phyloP scores from a whole-genome alignment of 2,113 vertebrate genomes.

The Penelope pileata region DNA sequence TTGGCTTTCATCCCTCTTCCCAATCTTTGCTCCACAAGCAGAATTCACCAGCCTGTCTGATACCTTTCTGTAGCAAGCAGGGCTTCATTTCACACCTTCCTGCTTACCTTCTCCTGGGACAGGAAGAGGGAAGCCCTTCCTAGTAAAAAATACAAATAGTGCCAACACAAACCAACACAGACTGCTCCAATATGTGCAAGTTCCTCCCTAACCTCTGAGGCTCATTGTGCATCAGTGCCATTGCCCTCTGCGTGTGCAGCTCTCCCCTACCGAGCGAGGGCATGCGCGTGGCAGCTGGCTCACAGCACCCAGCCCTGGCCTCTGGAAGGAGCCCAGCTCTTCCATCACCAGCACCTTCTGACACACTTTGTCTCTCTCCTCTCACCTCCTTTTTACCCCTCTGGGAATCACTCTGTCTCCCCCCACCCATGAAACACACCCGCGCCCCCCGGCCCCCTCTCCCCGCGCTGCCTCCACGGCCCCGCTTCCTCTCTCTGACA shows the following conservation, averaged over 20 bases:
- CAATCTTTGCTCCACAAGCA: conserved; percentile 15
- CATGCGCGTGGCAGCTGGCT: conserved; percentile 34
- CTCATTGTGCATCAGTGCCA: neutral
- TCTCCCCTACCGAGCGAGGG: neutral
- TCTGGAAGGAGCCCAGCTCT: conserved; percentile 36
- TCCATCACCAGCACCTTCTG: conserved; percentile 31
- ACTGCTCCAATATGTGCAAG: accelerated
- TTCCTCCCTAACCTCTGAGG: neutral
- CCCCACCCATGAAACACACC: neutral
- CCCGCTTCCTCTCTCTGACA: conserved; percentile 11
- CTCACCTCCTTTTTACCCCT: neutral
- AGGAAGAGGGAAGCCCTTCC: neutral
- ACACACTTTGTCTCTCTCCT: conserved; percentile 10
- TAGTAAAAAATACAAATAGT: neutral
- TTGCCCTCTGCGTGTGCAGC: conserved; percentile 57
- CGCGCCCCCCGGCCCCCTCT: accelerated
- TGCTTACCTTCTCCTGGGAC: conserved; percentile 4
- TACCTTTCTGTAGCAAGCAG: conserved; percentile 20
- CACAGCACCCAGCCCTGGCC: neutral
- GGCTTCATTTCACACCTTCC: conserved; percentile 30
- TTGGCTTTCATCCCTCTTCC: conserved; percentile 1
- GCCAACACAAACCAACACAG: neutral
- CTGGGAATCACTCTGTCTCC: neutral
- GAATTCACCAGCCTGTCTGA: conserved; percentile 11
- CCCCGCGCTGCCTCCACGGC: accelerated